Evolutionary conservation across 2,113 vertebrate genomes (phyloP), one percentile per base, ranked within the genome.

Genomic region (Nothocercus nigrocapillus): DNA sequence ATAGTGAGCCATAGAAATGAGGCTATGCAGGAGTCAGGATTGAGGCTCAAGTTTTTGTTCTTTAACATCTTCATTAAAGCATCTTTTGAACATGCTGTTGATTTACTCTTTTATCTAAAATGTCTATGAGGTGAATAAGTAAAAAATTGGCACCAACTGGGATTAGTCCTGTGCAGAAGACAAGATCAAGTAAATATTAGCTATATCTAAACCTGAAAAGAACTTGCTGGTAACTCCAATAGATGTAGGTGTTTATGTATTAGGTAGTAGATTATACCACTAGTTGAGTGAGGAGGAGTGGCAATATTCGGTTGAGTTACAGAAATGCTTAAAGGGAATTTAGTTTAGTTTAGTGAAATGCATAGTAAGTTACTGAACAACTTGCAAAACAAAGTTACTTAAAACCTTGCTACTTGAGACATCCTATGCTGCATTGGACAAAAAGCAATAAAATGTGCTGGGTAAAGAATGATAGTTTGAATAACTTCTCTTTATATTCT

Each of bases 11-110:
- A 27, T 75, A 85, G 74, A 92, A 94, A 96, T 82, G 79, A 89
- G 80, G 62, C 79, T 92, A 68, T 84, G 67, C 47, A 91, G 63
- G 73, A 42, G 47, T 75, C 49, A 74, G 38, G 66, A 80, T 69
- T 90, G 84, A 63, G 69, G n/a, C n/a, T 51, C 61, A 87, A 64
- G 6, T 73, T 96, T 93, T 95, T 62, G 53, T 86, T 90, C 78
- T 91, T 93, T 80, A 90, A 64, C 47, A 68, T 88, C 72, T 68
- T 95, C 54, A 77, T 89, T 96, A 53, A 34, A 54, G 30, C 64
- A 75, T 76, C 51, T 94, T 89, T 94, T 64, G 53, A 79, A 13
- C n/a, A 53, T 78, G 36, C 22, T 74, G 32, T 75, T 88, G 67
- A 45, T 77, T 92, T 63, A 5, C 6, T 2, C 20, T 15, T 32